These are phyloP conservation scores for Pristionchus pacificus DNA, from an alignment of 1,140 invertebrate species.

Conservation along the genomic window DNA sequence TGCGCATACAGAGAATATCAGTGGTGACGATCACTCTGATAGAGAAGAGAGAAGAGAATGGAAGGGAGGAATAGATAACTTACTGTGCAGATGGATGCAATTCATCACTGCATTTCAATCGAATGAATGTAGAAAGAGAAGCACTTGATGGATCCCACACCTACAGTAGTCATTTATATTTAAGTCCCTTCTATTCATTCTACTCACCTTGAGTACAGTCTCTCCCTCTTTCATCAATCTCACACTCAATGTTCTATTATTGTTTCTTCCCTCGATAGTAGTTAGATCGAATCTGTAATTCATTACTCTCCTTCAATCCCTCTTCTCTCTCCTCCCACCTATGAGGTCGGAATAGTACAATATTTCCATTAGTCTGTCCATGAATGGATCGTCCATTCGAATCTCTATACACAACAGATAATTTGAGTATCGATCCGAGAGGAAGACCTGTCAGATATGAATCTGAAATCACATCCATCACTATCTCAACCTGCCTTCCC, in stretches of 20 bases:
- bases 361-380: background rate
- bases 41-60: slow-evolving; percentile 14
- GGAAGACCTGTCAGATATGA: slow-evolving; percentile 17
- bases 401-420: slow-evolving; percentile 16
- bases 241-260: slow-evolving; percentile 6
- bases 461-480: background rate
- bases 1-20: background rate
- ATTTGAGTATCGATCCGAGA: slow-evolving; percentile 20
- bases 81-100: slow-evolving; percentile 6
- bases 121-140: slow-evolving; percentile 11
- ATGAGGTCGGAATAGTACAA: slow-evolving; percentile 23
- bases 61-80: background rate
- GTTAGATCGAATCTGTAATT: slow-evolving; percentile 33
- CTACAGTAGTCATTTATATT: background rate
- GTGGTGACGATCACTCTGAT: background rate
- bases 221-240: slow-evolving; percentile 19
- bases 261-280: slow-evolving; percentile 11
- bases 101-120: slow-evolving; percentile 8
- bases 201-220: slow-evolving; percentile 21
- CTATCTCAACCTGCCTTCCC: too few species aligned
- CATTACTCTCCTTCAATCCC: background rate
- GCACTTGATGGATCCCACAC: slow-evolving; percentile 16
- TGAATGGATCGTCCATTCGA: slow-evolving; percentile 5
- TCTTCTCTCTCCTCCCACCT: slow-evolving; percentile 4
- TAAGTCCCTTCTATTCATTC: background rate